Evolutionary conservation across 2,113 vertebrate species (phyloP).

Genomic region (Hemicordylus capensis): DNA sequence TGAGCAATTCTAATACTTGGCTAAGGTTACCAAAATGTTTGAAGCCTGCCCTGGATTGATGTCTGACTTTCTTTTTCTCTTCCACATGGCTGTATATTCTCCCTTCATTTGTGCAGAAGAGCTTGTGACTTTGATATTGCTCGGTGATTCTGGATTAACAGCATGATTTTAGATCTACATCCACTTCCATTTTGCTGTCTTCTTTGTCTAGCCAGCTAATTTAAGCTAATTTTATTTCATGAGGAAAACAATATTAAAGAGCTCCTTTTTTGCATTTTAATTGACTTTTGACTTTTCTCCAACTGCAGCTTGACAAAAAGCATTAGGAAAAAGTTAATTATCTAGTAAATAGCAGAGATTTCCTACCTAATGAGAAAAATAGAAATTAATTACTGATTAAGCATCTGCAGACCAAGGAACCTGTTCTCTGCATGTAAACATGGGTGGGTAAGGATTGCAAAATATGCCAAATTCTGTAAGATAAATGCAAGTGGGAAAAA

Average conservation of each 20-base stretch:
- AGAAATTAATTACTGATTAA: constrained; percentile 39
- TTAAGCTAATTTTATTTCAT: constrained; percentile 28
- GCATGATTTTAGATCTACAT: constrained; percentile 15
- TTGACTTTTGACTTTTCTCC: constrained; percentile 26
- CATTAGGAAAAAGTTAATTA: constrained; percentile 37
- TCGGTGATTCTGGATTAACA: background rate
- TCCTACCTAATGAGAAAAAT: constrained; percentile 22
- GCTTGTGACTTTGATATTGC: constrained; percentile 4
- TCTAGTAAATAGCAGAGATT: constrained; percentile 36
- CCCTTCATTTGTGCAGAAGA: background rate
- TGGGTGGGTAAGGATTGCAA: background rate
- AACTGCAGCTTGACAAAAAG: constrained; percentile 32
- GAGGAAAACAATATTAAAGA: constrained; percentile 27
- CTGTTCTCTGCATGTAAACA: background rate
- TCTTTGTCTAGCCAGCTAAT: constrained; percentile 26
- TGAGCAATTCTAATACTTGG: background rate
- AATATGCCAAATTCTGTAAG: background rate
- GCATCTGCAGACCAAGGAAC: background rate
- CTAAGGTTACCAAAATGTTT: background rate
- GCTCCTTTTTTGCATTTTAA: constrained; percentile 26
- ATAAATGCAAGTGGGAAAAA: background rate
- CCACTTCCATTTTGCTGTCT: constrained; percentile 25
- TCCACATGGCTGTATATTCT: no score
- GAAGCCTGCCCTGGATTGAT: background rate
- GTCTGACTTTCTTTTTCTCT: no score